Evolutionary conservation across 1,140 invertebrate species (phyloP).

Genomic region (Mya arenaria): DNA sequence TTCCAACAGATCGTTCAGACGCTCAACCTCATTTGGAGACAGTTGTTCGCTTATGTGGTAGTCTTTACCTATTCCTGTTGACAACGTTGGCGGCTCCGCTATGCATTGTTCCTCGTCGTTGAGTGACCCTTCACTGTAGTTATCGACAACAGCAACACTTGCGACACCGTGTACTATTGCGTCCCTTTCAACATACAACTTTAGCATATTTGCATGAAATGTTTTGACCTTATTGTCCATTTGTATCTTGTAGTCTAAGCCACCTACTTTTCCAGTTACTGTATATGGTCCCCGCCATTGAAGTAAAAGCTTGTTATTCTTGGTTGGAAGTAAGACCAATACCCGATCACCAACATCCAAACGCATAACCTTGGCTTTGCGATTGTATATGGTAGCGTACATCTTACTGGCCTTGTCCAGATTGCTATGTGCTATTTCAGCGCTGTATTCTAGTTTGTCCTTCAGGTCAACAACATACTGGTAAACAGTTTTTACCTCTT

Average conservation of each 20-base stretch:
- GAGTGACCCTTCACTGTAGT: constrained; percentile 4
- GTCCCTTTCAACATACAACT: no score
- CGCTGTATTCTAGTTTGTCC: constrained; percentile 38
- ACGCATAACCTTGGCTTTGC: background rate
- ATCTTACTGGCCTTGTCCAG: background rate
- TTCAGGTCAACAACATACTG: constrained; percentile 63
- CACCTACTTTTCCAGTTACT: background rate
- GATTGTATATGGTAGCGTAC: constrained; percentile 35
- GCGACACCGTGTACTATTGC: no score
- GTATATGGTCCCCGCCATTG: constrained; percentile 54
- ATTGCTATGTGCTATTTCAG: constrained; percentile 44
- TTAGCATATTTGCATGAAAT: constrained; percentile 54
- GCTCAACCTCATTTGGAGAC: no score
- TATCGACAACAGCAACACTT: no score
- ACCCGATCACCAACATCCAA: constrained; percentile 52
- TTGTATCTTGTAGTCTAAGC: constrained; percentile 47
- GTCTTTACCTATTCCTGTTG: no score
- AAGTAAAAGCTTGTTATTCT: constrained; percentile 53
- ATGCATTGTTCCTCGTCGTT: no score
- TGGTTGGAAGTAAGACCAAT: constrained; percentile 38
- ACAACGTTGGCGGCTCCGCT: no score
- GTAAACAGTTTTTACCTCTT: constrained; percentile 59
- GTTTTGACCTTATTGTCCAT: constrained; percentile 38
- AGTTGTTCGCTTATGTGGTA: no score
- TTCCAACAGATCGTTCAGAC: no score